phyloP scores from a whole-genome alignment of 2,888 invertebrate genomes.

The Rhagonycha lutea region DNA sequence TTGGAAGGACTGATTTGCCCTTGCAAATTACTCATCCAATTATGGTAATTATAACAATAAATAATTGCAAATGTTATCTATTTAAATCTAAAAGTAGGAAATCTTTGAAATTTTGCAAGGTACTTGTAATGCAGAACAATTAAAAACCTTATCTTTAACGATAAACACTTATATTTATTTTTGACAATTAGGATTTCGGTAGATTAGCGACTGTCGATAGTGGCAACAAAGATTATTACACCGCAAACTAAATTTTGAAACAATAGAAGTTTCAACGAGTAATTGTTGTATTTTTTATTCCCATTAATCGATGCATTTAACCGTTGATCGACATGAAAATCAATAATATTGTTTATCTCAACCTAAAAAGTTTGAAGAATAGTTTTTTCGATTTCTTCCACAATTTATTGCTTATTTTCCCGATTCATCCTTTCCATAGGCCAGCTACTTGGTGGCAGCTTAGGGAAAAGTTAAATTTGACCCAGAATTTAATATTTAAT shows the following conservation, averaged over 20 bases:
- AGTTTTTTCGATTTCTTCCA: too few relatives aligned
- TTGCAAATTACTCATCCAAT: too few relatives aligned
- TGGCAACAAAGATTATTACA: too few relatives aligned
- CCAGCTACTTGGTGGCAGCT: too few relatives aligned
- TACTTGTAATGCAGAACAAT: background rate
- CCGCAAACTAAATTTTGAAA: too few relatives aligned
- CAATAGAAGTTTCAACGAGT: background rate
- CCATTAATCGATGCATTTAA: background rate
- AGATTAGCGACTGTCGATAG: background rate
- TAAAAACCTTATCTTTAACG: background rate
- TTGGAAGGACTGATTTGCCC: too few relatives aligned
- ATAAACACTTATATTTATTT: background rate
- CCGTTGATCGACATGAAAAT: background rate
- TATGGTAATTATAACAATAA: too few relatives aligned
- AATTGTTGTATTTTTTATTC: background rate
- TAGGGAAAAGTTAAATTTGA: too few relatives aligned
- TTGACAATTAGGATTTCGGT: background rate
- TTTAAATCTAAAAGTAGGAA: background rate
- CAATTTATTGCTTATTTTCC: too few relatives aligned
- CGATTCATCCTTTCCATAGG: too few relatives aligned
- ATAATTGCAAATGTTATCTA: background rate
- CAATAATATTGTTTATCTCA: background rate
- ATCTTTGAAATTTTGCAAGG: background rate
- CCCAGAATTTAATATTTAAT: too few relatives aligned
- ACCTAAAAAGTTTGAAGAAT: too few relatives aligned